Percentiles rank a stretch among this genome's conserved stretches.
Evolutionary conservation across 2,797 vertebrate genomes (phyloP).

Genomic region (Macropodus opercularis): DNA sequence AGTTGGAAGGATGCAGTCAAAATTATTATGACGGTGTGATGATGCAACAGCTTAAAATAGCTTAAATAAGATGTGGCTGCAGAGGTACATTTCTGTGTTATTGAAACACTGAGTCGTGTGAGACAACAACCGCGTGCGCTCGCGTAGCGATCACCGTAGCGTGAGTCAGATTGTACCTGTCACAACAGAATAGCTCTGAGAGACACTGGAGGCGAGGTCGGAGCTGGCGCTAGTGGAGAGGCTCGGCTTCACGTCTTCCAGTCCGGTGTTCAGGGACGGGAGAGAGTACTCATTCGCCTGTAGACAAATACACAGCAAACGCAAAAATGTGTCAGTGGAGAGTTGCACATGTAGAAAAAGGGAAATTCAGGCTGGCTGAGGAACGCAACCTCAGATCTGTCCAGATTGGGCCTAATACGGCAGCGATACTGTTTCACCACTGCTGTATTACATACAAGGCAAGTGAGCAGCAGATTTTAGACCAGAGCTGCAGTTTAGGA

Average conservation of each 20-base stretch:
- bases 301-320: slow-evolving; percentile 67
- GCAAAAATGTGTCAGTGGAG: slow-evolving; percentile 24
- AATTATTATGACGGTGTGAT: slow-evolving; percentile 13
- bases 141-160: slow-evolving; percentile 53
- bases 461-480: slow-evolving; percentile 23
- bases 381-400: slow-evolving; percentile 42
- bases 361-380: slow-evolving; percentile 6
- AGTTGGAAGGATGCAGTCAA: slow-evolving; percentile 26
- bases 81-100: not conserved
- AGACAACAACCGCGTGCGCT: slow-evolving; percentile 46
- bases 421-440: too few relatives aligned
- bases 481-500: slow-evolving; percentile 30
- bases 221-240: slow-evolving; percentile 95
- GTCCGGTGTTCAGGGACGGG: slow-evolving; percentile 94
- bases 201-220: slow-evolving; percentile 97
- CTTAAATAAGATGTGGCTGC: slow-evolving; percentile 1
- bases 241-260: slow-evolving; percentile 99
- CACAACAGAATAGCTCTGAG: slow-evolving; percentile 98
- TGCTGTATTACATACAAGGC: slow-evolving; percentile 4
- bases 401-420: slow-evolving; percentile 29
- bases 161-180: slow-evolving; percentile 88
- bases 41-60: not conserved
- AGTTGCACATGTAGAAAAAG: slow-evolving; percentile 20
- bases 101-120: not conserved
- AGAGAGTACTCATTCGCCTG: slow-evolving; percentile 99